phyloP scores from a whole-genome alignment of 2,888 invertebrate genomes.

The Timema cristinae region DNA sequence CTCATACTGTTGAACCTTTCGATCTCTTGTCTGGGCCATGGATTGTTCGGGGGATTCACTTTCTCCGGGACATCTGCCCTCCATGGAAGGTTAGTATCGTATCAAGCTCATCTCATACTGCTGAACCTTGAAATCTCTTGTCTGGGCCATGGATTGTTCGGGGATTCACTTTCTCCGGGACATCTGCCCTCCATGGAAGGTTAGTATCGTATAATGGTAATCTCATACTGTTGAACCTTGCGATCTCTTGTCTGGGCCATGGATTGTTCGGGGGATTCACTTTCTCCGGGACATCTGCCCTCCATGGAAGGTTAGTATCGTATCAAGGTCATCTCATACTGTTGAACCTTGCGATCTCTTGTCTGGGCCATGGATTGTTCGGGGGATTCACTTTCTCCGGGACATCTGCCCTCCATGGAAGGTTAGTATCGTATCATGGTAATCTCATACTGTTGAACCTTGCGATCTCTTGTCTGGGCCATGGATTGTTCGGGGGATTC shows the following conservation, averaged over 20 bases:
- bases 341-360: constrained; percentile 48
- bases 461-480: constrained; percentile 51
- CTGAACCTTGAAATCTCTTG: constrained; percentile 50
- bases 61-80: constrained; percentile 53
- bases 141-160: constrained; percentile 50
- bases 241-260: constrained; percentile 52
- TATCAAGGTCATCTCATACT: too few species aligned
- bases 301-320: constrained; percentile 48
- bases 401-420: constrained; percentile 51
- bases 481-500: constrained; percentile 51
- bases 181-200: constrained; percentile 54
- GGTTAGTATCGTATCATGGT: constrained; percentile 39
- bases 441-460: constrained; percentile 38
- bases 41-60: constrained; percentile 51
- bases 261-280: constrained; percentile 52
- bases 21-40: constrained; percentile 51
- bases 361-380: constrained; percentile 51
- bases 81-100: constrained; percentile 46
- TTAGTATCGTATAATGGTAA: constrained; percentile 30
- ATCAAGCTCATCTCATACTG: too few species aligned
- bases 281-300: constrained; percentile 52
- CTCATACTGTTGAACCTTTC: constrained; percentile 42
- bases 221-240: constrained; percentile 40
- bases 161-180: constrained; percentile 53
- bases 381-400: constrained; percentile 53